These are phyloP conservation scores for Neosalanx taihuensis DNA, from an alignment of 2,797 vertebrate genomes.

Conservation along the genomic window DNA sequence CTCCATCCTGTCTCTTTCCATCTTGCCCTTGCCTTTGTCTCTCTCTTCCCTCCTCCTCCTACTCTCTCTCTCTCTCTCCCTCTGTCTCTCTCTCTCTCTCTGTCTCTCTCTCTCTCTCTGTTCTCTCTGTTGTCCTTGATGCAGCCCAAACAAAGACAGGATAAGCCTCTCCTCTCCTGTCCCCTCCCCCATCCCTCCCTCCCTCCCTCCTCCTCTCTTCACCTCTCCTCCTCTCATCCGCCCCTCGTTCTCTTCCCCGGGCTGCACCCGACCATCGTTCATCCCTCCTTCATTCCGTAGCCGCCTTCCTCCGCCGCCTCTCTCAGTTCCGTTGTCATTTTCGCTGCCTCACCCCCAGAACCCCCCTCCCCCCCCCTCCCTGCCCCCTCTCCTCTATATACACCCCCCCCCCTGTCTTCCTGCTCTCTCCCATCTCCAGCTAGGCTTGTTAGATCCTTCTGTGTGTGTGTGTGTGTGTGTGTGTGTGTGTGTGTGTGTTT, in stretches of 20 bases:
- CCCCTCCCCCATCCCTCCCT: constrained; percentile 11
- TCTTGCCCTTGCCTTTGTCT: no score
- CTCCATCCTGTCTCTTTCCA: no score
- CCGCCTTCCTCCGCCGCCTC: constrained; percentile 22
- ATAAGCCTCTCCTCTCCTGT: constrained; percentile 28
- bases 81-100: no score
- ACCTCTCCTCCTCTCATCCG: constrained; percentile 16
- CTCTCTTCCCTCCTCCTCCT: not conserved
- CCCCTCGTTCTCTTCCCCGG: constrained; percentile 20
- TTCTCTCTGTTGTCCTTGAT: constrained; percentile 51
- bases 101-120: constrained; percentile 5
- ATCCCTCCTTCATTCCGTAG: not conserved
- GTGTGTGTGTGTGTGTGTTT: not conserved
- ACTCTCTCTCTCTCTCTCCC: no score
- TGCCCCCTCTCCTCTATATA: not conserved
- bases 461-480: not conserved
- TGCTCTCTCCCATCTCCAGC: constrained; percentile 2
- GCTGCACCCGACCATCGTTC: not conserved
- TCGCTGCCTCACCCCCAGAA: constrained; percentile 6
- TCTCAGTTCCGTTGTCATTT: constrained; percentile 4
- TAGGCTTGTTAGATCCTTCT: no score
- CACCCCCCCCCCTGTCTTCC: not conserved
- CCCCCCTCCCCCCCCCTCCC: not conserved
- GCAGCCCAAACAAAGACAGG: constrained; percentile 61
- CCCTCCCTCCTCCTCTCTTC: constrained; percentile 26